Percentiles rank a stretch among this genome's conserved stretches.
Evolutionary conservation across 2,888 invertebrate genomes (phyloP).

Genomic region (Diarsia rubi): DNA sequence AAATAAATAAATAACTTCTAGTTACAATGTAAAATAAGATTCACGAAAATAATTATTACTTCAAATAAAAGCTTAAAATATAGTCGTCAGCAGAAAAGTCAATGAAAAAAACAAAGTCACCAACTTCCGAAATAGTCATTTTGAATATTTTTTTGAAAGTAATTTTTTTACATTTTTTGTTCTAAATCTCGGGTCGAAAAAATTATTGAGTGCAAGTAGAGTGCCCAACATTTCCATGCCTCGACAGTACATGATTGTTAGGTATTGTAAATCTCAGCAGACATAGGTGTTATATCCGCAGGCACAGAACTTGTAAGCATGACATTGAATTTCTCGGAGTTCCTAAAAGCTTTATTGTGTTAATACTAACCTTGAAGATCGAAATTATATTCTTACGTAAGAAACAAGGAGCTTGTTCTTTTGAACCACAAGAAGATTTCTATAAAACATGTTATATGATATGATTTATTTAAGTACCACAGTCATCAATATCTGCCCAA

Average conservation of each 20-base stretch:
- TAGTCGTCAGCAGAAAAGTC: too few relatives aligned
- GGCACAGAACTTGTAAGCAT: slow-evolving; percentile 29
- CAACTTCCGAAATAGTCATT: too few relatives aligned
- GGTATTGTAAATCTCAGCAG: not conserved
- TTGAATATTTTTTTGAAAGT: too few relatives aligned
- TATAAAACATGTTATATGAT: not conserved
- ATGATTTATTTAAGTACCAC: not conserved
- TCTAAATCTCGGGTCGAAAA: not conserved
- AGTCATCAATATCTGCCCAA: too few relatives aligned
- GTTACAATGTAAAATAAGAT: too few relatives aligned
- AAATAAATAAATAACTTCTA: too few relatives aligned
- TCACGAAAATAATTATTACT: too few relatives aligned
- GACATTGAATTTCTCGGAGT: slow-evolving; percentile 36
- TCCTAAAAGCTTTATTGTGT: slow-evolving; percentile 49
- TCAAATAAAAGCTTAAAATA: too few relatives aligned
- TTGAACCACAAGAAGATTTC: slow-evolving; percentile 2
- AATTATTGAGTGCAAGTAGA: not conserved
- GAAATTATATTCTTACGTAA: slow-evolving; percentile 16
- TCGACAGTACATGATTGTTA: not conserved
- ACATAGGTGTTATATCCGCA: slow-evolving; percentile 9
- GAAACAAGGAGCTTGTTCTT: not conserved
- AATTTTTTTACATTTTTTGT: not conserved
- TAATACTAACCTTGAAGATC: slow-evolving; percentile 35
- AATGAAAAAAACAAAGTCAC: too few relatives aligned
- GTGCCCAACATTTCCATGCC: not conserved